Evolutionary conservation across 2,888 invertebrate genomes (phyloP).

Genomic region (Sympetrum striolatum): DNA sequence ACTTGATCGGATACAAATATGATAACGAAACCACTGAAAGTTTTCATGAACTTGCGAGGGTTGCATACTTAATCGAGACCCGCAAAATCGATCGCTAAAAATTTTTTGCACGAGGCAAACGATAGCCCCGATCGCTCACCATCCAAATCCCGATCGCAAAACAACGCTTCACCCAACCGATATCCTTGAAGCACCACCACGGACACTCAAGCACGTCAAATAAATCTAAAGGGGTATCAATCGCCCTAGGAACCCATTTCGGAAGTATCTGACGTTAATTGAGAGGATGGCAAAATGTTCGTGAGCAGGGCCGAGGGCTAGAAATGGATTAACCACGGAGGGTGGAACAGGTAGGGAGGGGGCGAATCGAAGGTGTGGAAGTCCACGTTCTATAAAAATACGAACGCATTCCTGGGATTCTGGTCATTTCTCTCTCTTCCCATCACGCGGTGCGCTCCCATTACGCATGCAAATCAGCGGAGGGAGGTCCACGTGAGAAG

Average conservation of each 20-base stretch:
- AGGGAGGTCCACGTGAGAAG: conserved; percentile 8
- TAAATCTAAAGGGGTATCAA: background rate
- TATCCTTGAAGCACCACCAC: too few relatives aligned
- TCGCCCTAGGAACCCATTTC: background rate
- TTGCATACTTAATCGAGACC: too few relatives aligned
- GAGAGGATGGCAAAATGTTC: background rate
- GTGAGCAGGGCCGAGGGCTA: background rate
- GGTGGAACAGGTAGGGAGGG: background rate
- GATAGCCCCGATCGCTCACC: too few relatives aligned
- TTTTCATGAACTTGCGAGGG: too few relatives aligned
- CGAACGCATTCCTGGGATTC: conserved; percentile 34
- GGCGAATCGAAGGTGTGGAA: background rate
- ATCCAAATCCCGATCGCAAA: too few relatives aligned
- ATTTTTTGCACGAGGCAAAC: too few relatives aligned
- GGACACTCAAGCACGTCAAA: too few relatives aligned
- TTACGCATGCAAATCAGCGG: conserved; percentile 33
- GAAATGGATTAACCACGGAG: background rate
- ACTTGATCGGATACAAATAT: too few relatives aligned
- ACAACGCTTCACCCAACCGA: too few relatives aligned
- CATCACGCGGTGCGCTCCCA: conserved; percentile 9
- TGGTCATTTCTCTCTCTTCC: conserved; percentile 13
- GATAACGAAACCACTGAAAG: too few relatives aligned
- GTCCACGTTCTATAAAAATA: background rate
- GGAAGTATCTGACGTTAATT: background rate
- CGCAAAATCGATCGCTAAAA: too few relatives aligned